A percentile compares a stretch with the other conserved stretches of the same genome.
phyloP scores from a whole-genome alignment of 2,113 vertebrate species.

The Aleadryas rufinucha region DNA sequence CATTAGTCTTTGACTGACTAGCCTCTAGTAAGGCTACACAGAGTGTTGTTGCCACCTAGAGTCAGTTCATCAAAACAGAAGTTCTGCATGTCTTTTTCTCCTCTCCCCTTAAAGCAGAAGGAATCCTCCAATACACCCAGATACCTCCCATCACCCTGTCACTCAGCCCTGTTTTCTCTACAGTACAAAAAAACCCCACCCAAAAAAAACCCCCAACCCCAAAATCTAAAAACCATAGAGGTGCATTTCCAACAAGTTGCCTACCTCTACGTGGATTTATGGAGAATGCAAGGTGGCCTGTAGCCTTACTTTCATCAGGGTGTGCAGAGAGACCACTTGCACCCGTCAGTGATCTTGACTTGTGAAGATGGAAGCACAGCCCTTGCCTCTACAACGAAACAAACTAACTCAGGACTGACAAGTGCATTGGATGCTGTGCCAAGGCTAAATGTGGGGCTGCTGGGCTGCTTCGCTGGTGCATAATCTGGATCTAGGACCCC shows the following conservation, averaged over 20 bases:
- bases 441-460: not conserved
- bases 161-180: not conserved
- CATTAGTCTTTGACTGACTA: not conserved
- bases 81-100: not conserved
- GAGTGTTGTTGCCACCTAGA: slow-evolving; percentile 69
- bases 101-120: not conserved
- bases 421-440: fast-evolving
- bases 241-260: not conserved
- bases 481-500: not conserved
- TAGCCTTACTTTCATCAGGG: not conserved
- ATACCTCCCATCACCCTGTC: not conserved
- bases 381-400: not conserved
- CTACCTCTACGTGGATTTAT: fast-evolving
- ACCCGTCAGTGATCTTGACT: not conserved
- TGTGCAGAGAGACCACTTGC: not conserved
- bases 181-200: not conserved
- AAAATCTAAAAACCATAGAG: not conserved
- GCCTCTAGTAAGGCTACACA: not conserved
- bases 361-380: not conserved
- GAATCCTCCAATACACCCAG: not conserved
- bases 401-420: not conserved
- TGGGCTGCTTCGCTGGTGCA: not conserved
- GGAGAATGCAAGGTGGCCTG: not conserved
- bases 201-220: not conserved
- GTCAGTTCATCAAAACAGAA: not conserved